Base-by-base conservation (phyloP, 2,113 vertebrate genomes). In the Mixornis gularis region DNA sequence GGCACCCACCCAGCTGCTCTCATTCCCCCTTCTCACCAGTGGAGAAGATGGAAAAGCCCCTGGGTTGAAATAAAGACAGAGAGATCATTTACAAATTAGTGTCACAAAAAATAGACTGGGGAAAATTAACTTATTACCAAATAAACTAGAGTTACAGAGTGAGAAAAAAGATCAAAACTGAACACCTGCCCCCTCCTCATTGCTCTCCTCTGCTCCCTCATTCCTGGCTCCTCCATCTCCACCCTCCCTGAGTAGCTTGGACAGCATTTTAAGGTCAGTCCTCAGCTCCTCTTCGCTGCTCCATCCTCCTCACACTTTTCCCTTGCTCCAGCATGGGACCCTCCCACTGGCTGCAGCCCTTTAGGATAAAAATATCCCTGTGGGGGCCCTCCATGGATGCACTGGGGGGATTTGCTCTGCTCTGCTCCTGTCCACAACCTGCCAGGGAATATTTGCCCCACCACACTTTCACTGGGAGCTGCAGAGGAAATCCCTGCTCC, bases 241-340 rank as follows among this genome's bases (percentile, higher is more conserved):
- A 29, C 20, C 36, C 30, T 52, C 20, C 21, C 27, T 4, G 4
- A 40, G n/a, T 0, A 74, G 27, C 3, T 1, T 1, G 1, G 24
- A 58, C 14, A 40, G 41, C 13, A 51, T 25, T 5, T 66, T 3
- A 38, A 15, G 4, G 43, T 19, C 22, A 52, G 20, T 8, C 6
- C 24, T 22, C 9, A 68, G 16, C 29, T 59, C 32, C 7, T n/a
- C 32, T 49, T 3, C 18, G 8, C 38, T 30, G 6, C 6, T 72
- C 13, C 20, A 24, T 38, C 17, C 4, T 53, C 21, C 30, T 49
- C 4, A 1, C 14, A 6, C 18, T 27, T 62, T 17, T 38, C 14
- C 15, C 13, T 38, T 30, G 2, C 7, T 60, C 21, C 41, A 36
- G 26, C 1, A 6, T 7, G 10, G 24, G 7, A 30, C 10, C 6